These are phyloP conservation scores for Gulo gulo DNA, from an alignment of 2,113 vertebrate genomes.

Conservation along the genomic window DNA sequence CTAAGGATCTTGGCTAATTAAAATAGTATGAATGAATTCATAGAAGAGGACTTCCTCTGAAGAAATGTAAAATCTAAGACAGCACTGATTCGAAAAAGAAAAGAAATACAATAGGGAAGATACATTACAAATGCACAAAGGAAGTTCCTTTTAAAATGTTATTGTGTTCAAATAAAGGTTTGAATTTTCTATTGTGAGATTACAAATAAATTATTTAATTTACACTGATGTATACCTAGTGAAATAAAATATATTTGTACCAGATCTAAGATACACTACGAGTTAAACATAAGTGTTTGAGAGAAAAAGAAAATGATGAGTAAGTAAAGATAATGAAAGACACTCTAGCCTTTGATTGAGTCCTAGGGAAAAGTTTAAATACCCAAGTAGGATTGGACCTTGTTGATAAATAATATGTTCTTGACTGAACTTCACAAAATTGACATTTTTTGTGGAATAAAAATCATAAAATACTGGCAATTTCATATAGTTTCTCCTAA, in stretches of 20 bases:
- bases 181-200: neutral
- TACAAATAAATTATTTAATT: neutral
- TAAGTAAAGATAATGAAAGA: neutral
- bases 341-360: neutral
- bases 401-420: neutral
- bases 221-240: neutral
- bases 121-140: neutral
- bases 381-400: neutral
- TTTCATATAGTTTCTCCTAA: neutral
- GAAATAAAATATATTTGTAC: neutral
- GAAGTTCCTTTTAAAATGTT: neutral
- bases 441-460: neutral
- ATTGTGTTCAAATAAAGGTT: neutral
- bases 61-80: neutral
- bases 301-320: neutral
- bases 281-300: neutral
- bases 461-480: neutral
- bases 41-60: neutral
- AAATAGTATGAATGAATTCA: neutral
- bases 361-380: neutral
- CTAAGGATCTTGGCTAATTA: neutral
- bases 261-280: neutral
- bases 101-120: neutral
- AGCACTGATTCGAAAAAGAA: neutral
- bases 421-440: conserved; percentile 17